Base-by-base conservation (phyloP, 2,113 vertebrate species). In the Polypterus senegalus region DNA sequence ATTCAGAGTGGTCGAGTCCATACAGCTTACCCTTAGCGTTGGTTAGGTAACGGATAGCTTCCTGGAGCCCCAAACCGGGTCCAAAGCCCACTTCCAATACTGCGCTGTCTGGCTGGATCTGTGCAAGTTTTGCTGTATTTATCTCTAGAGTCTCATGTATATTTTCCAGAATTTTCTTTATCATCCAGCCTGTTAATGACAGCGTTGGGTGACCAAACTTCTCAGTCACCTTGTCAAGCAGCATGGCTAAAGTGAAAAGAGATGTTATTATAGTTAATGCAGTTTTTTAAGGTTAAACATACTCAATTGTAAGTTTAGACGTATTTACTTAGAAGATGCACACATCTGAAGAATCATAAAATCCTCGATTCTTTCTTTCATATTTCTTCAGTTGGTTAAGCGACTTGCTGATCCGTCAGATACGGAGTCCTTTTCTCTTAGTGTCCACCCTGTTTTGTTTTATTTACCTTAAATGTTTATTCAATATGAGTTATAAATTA, bases 61-160 rank as follows among this genome's bases (percentile, higher is more conserved):
- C 51, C 60, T 71, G 59, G 1, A 86, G 67, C 4, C 81, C 84
- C 4, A 82, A 45, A 4, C 84, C 81, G 0, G 77, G 80, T 1
- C 81, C 81, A 1, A 85, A 79, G 47, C 81, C 82, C 61, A 85
- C 62, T 66, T 86, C 82, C 56, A 85, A 71, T 11, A 85, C 80
- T 0, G 73, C 77, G 45, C 73, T 74, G 2, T 70, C 69, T 0
- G 81, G 78, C n/a, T 74, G 74, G 58, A 85, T 78, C 47, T 65
- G 61, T 62, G 72, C 67, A 54, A 85, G 67, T 48, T 43, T 66
- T 51, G 85, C 81, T 1, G 79, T 69, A 7, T 66, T 79, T 62
- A 73, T 75, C 63, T 85, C 81, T 46, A 87, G 62, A 2, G 76
- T 3, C 4, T 1, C 47, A 63, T 82, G 85, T 9, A 56, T 27